Evolutionary conservation across 2,888 invertebrate species (phyloP), one percentile per base, ranked within the genome.

Genomic region (Iselma pallidipennis): DNA sequence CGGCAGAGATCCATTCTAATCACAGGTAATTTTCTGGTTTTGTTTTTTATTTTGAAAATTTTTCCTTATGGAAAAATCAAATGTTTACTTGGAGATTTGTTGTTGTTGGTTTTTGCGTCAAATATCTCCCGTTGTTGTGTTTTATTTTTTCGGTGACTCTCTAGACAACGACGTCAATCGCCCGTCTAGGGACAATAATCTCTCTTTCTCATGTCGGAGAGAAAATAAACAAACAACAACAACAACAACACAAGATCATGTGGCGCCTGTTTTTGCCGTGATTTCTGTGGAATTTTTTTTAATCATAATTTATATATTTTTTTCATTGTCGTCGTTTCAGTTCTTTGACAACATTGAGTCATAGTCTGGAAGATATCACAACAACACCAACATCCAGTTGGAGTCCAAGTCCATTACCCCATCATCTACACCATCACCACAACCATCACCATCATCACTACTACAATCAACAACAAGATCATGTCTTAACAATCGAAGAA

Each of bases 401-500:
- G 74, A 72, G 66, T 66, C 71, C 61, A 63, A 62, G 53, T 66
- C 70, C 65, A 61, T 66, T 69, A 61, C 52, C 70, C 57, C 65
- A 69, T 49, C 51, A 49, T 28, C 63, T 66, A 54, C 63, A 66
- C 51, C 71, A 33, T 14, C n/a, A 33, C 14, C 33, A 33, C 14
- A n/a, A 33, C 14, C 33, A 33, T 33, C 37, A 37, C 16, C 10
- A 12, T n/a, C 9, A 33, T 33, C 12, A 33, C n/a, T 12, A 33
- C 12, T 37, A 37, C 16, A 1, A 16, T 16, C 16, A 37, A 37
- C 16, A n/a, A n/a, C n/a, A n/a, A n/a, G 84, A 84, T 60, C 86
- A 86, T 71, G 85, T 86, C 58, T 80, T 89, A 65, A 89, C 89
- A 64, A 89, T 91, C 72, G 91, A 91, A 78, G 89, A 89, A 75